These are phyloP conservation scores for Halocaridina rubra DNA, from an alignment of 2,888 invertebrate genomes.

Conservation along the genomic window DNA sequence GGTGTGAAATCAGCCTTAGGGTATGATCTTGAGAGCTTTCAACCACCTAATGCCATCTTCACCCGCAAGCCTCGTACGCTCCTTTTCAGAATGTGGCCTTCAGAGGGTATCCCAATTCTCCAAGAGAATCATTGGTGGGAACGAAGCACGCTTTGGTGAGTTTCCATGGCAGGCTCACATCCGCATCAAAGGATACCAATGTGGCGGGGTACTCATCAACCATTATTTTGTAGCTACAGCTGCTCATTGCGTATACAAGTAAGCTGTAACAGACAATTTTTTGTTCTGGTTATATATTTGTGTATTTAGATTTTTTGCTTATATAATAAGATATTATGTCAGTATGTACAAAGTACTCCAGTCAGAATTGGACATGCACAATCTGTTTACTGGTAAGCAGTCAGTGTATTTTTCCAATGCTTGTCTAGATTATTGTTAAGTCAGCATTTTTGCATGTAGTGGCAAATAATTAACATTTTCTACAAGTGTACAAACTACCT, in stretches of 20 bases:
- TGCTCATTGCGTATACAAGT: slow-evolving; percentile 82
- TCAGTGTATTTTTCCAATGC: too few species aligned
- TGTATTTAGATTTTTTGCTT: background rate
- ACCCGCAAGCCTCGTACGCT: slow-evolving; percentile 1
- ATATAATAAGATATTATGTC: too few species aligned
- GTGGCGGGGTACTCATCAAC: slow-evolving; percentile 84
- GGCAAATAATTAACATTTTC: too few species aligned
- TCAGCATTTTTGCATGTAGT: too few species aligned
- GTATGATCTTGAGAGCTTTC: too few species aligned
- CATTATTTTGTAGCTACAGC: slow-evolving; percentile 82
- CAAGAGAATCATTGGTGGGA: slow-evolving; percentile 84
- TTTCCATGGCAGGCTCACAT: slow-evolving; percentile 90
- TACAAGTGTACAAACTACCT: too few species aligned
- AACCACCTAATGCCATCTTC: too few species aligned
- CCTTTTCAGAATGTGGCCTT: slow-evolving; percentile 74
- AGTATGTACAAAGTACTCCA: too few species aligned
- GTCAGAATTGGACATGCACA: too few species aligned
- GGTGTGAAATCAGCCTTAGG: too few species aligned
- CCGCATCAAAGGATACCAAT: slow-evolving; percentile 83
- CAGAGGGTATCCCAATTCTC: slow-evolving; percentile 72
- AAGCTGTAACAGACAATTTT: slow-evolving; percentile 45
- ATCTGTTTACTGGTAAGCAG: too few species aligned
- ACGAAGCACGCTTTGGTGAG: slow-evolving; percentile 81
- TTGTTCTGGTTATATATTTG: background rate
- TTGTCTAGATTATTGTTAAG: too few species aligned